phyloP scores from a whole-genome alignment of 2,113 vertebrate genomes.

The Syngnathus floridae region DNA sequence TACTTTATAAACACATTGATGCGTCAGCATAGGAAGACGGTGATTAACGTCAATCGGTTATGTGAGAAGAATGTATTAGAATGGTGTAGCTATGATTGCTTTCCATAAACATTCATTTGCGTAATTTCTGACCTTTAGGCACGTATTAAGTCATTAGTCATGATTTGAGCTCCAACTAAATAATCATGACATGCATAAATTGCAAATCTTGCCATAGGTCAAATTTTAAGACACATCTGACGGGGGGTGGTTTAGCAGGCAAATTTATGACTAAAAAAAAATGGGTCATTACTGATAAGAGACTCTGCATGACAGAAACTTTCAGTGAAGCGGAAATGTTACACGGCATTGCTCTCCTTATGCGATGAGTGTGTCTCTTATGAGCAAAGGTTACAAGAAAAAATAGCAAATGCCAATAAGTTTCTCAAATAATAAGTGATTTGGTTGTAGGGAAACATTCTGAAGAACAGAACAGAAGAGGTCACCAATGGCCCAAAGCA shows the following conservation, averaged over 20 bases:
- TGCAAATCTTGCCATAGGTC: conserved; percentile 36
- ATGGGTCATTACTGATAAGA: conserved; percentile 32
- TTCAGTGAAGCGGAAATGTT: conserved; percentile 11
- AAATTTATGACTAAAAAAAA: conserved; percentile 27
- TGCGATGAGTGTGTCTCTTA: neutral
- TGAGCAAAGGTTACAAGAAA: neutral
- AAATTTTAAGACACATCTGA: conserved; percentile 40
- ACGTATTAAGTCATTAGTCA: conserved; percentile 34
- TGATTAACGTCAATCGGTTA: neutral
- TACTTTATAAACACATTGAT: neutral
- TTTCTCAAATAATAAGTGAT: too few species aligned
- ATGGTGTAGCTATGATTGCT: neutral
- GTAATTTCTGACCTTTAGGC: conserved; percentile 21
- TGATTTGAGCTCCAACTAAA: conserved; percentile 36
- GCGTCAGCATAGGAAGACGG: neutral
- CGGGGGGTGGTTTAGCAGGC: conserved; percentile 21
- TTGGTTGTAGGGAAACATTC: too few species aligned
- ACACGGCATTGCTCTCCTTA: conserved; percentile 2
- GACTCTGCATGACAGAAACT: conserved; percentile 14
- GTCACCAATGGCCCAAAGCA: too few species aligned
- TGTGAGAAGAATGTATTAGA: neutral
- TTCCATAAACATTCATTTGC: conserved; percentile 18
- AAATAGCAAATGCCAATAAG: too few species aligned
- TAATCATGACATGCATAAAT: conserved; percentile 44
- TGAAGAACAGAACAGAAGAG: too few species aligned